phyloP scores from a whole-genome alignment of 92 coral and sea anemone species.

The Phymanthus crucifer region DNA sequence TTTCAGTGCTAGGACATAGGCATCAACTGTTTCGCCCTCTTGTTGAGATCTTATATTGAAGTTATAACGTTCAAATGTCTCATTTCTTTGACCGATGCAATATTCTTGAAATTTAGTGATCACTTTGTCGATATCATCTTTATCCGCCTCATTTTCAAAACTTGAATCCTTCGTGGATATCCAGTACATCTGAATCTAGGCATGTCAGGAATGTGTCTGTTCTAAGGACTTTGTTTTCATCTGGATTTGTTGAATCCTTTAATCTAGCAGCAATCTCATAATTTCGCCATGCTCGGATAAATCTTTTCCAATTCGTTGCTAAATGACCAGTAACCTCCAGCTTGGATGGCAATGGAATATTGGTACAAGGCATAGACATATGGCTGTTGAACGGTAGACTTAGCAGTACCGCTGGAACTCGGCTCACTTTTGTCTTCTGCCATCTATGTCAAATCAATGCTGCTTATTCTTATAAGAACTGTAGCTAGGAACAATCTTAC shows the following conservation, averaged over 20 bases:
- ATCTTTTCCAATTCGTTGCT: conserved; percentile 51
- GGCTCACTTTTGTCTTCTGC: conserved; percentile 14
- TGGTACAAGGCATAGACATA: conserved; percentile 27
- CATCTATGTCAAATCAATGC: not conserved
- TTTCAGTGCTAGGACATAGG: conserved; percentile 61
- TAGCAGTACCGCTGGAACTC: conserved; percentile 4
- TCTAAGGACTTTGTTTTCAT: conserved; percentile 40
- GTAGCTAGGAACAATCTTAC: conserved; percentile 11
- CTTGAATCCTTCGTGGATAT: conserved; percentile 54
- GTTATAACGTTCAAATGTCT: conserved; percentile 64
- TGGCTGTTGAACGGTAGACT: conserved; percentile 25
- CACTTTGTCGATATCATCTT: conserved; percentile 53
- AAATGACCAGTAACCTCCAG: conserved; percentile 33
- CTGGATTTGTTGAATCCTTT: not conserved
- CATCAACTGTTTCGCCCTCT: conserved; percentile 62
- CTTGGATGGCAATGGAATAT: conserved; percentile 48
- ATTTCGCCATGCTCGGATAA: conserved; percentile 34
- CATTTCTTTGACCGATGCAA: conserved; percentile 66
- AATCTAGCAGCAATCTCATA: conserved; percentile 35
- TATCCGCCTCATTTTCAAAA: conserved; percentile 48
- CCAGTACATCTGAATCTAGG: conserved; percentile 65
- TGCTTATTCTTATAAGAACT: not conserved
- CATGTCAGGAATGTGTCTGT: conserved; percentile 52
- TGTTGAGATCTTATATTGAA: conserved; percentile 67
- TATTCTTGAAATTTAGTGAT: conserved; percentile 58